A percentile compares a stretch with the other conserved stretches of the same genome.
Conservation (phyloP, 2,113 vertebrate genomes). For the Ibidorhyncha struthersii region DNA sequence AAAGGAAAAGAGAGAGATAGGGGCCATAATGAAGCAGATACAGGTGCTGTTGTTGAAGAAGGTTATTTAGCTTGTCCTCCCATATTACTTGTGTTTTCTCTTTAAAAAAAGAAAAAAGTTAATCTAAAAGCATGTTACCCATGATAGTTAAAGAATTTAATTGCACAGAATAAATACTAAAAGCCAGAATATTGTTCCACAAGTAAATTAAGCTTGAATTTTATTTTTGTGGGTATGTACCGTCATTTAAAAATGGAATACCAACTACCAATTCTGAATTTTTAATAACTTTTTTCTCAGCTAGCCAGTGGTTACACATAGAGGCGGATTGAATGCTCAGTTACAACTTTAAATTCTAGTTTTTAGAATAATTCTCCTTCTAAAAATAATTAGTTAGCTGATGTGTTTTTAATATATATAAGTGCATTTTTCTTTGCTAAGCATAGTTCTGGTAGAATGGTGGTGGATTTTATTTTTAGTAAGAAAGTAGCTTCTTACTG, state of each 20-base stretch:
- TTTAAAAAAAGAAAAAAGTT: neutral
- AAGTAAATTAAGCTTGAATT: neutral
- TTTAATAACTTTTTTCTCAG: neutral
- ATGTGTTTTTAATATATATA: neutral
- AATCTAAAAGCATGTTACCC: neutral
- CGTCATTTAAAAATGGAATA: neutral
- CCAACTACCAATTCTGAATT: neutral
- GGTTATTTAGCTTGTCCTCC: neutral
- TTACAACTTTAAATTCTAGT: neutral
- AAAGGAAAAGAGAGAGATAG: neutral
- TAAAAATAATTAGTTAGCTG: neutral
- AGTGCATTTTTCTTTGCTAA: neutral
- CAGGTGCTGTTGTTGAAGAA: neutral
- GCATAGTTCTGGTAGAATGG: neutral
- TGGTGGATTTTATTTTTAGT: neutral
- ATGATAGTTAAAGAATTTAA: neutral
- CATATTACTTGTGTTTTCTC: neutral
- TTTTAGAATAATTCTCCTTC: neutral
- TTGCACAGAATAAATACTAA: neutral
- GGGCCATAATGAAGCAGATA: neutral
- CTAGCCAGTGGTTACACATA: neutral
- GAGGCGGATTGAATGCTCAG: neutral
- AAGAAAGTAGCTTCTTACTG: neutral
- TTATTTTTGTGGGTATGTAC: neutral
- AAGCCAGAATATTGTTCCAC: neutral